These are phyloP conservation scores for Psephotus haematonotus DNA, from an alignment of 2,113 vertebrate genomes.

Conservation along the genomic window DNA sequence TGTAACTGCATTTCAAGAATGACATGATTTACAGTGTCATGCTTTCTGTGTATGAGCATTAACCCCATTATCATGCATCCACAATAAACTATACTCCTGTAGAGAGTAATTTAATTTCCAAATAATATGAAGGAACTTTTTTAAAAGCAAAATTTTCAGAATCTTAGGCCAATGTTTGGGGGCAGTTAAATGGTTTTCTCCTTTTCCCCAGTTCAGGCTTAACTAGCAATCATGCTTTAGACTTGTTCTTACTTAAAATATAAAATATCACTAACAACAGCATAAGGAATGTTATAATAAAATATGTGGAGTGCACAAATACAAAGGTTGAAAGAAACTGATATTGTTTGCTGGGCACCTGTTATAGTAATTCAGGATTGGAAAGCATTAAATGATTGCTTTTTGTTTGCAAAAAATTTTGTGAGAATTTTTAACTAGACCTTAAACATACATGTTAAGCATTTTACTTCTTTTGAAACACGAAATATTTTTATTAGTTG, in stretches of 20 bases:
- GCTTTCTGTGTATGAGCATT: neutral
- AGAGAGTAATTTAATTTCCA: neutral
- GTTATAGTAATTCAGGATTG: neutral
- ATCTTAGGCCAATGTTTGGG: neutral
- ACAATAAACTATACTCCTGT: neutral
- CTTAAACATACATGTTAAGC: neutral
- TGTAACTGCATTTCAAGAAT: neutral
- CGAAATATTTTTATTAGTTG: neutral
- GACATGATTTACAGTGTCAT: neutral
- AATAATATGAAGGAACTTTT: neutral
- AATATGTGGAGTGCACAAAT: neutral
- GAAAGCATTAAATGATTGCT: neutral
- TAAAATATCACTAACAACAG: neutral
- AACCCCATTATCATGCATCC: neutral
- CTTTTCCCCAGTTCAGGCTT: neutral
- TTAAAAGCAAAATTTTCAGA: neutral
- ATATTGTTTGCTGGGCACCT: neutral
- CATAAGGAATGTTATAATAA: neutral
- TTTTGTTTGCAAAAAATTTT: neutral
- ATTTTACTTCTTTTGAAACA: neutral
- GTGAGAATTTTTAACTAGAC: neutral
- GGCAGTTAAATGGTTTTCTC: neutral
- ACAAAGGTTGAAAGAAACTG: neutral
- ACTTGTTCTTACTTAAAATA: neutral
- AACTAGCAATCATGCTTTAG: neutral